Evolutionary conservation across 1,140 invertebrate genomes (phyloP).

Genomic region (Papilio polytes): DNA sequence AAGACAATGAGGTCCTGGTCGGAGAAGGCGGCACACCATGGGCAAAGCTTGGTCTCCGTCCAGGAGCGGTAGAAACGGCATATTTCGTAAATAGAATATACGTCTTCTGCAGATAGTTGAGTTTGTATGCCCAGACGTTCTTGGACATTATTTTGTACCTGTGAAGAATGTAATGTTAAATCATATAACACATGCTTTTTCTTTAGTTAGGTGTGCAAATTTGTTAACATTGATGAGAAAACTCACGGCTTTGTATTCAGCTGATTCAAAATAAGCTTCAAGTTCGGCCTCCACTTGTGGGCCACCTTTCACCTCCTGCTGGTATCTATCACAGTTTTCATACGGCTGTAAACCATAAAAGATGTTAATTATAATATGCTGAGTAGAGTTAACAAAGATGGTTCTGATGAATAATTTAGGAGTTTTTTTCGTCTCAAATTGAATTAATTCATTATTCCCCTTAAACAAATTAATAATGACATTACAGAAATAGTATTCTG

Average conservation of each 20-base stretch:
- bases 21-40: conserved; percentile 90
- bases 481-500: not conserved
- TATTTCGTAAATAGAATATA: conserved; percentile 86
- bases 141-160: conserved; percentile 66
- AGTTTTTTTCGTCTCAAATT: too few relatives aligned
- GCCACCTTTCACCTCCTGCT: conserved; percentile 56
- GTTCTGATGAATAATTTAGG: not conserved
- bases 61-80: conserved; percentile 92
- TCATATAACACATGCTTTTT: not conserved
- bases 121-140: conserved; percentile 56
- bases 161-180: not conserved
- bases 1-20: conserved; percentile 88
- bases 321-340: conserved; percentile 64
- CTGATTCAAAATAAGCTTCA: conserved; percentile 53
- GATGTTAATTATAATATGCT: not conserved
- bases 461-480: too few relatives aligned
- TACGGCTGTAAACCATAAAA: conserved; percentile 62
- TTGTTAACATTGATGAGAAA: not conserved
- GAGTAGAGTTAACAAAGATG: not conserved
- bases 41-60: conserved; percentile 85
- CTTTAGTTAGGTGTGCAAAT: not conserved
- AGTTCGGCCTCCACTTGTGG: conserved; percentile 53
- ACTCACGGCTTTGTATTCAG: conserved; percentile 64
- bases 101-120: conserved; percentile 52
- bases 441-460: too few relatives aligned